Evolutionary conservation across 1,140 invertebrate species (phyloP), one percentile per base, ranked within the genome.

Genomic region (Tetramorium simillimum): DNA sequence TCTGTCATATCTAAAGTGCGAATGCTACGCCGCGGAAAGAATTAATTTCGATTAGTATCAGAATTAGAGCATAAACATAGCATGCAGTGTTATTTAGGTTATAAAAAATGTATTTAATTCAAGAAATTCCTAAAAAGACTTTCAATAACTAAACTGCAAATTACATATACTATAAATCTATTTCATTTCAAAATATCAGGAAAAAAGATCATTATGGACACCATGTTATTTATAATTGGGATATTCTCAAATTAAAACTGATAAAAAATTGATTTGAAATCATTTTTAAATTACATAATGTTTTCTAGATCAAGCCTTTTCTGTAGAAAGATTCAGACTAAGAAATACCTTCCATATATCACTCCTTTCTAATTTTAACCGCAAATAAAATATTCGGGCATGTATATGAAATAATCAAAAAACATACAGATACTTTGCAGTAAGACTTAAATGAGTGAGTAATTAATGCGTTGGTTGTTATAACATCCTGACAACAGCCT

Each of bases 401-500:
- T 18, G 21, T 43, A 28, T 24, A 14, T 28, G 18, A 63, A 33
- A 28, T 16, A 67, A 72, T 43, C 14, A 21, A 28, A n/a, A 33
- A 18, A 58, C 40, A 53, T 28, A 18, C 12, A 43, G 7, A 43
- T 70, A 12, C 3, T 58, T 60, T 12, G 14, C 21, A 24, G 43
- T 21, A 24, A 6, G 14, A 16, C 6, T 18, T 58, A 28, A 43
- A 14, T 49, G 24, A 73, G 1, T 14, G 10, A 18, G 40, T 56
- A 60, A 69, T 80, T 80, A 60, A 72, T 49, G n/a, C 14, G 40
- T 28, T 53, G 5, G 43, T 60, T 62, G 33, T 56, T 18, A 53
- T 63, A 43, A 70, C 21, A 10, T 46, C 69, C 24, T 60, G 37
- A 82, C 67, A 60, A 40, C 24, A 84, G n/a, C 43, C 80, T 82